A percentile compares a stretch with the other conserved stretches of the same genome.
phyloP scores from a whole-genome alignment of 1,140 invertebrate species.

The Lepidurus packardi region DNA sequence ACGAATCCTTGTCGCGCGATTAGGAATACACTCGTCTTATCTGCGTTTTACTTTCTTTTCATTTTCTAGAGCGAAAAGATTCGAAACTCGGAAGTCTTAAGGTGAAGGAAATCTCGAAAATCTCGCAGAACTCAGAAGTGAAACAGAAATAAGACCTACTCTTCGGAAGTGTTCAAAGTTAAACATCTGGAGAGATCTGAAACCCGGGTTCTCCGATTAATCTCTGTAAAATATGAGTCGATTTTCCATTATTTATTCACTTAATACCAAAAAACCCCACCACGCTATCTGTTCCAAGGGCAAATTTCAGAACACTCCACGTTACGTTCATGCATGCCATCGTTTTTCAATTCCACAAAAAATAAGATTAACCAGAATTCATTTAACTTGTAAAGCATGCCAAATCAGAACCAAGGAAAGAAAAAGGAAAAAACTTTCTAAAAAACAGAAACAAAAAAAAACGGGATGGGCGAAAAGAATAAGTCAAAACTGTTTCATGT shows the following conservation, averaged over 20 bases:
- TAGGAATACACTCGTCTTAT: too few relatives aligned
- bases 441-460: not conserved
- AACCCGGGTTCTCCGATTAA: too few relatives aligned
- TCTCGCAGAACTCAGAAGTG: too few relatives aligned
- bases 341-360: conserved; percentile 3
- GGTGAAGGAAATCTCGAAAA: too few relatives aligned
- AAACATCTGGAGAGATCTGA: too few relatives aligned
- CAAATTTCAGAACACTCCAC: not conserved
- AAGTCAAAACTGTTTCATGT: conserved; percentile 37
- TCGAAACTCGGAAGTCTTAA: too few relatives aligned
- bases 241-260: not conserved
- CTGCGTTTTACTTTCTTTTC: too few relatives aligned
- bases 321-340: conserved; percentile 1
- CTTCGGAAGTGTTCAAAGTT: too few relatives aligned
- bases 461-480: conserved; percentile 24
- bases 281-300: conserved; percentile 8
- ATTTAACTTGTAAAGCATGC: conserved; percentile 15
- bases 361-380: not conserved
- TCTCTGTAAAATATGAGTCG: not conserved
- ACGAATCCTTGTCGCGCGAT: too few relatives aligned
- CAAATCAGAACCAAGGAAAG: not conserved
- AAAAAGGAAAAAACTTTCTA: not conserved
- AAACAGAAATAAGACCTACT: too few relatives aligned
- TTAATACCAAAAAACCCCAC: conserved; percentile 17
- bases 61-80: too few relatives aligned